Conservation (phyloP, 2,888 invertebrate genomes). For the Lasioglossum morio region DNA sequence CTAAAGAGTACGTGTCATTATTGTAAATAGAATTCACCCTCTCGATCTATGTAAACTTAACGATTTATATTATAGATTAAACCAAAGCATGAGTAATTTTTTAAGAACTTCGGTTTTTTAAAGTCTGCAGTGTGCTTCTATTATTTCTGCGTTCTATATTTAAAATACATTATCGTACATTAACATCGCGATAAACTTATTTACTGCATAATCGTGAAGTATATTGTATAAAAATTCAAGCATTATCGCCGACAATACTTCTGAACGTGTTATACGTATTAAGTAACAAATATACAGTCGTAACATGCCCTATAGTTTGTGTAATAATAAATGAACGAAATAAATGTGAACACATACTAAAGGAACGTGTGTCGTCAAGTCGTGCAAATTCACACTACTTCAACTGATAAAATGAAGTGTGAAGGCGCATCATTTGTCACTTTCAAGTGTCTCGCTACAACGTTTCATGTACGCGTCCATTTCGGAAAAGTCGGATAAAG, state of each 20-base stretch:
- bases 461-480: constrained; percentile 92
- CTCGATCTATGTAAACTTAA: constrained; percentile 9
- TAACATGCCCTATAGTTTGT: constrained; percentile 12
- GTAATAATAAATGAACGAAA: constrained; percentile 15
- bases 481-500: constrained; percentile 92
- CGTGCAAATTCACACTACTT: constrained; percentile 8
- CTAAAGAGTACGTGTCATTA: constrained; percentile 35
- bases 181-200: constrained; percentile 58
- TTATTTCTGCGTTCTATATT: constrained; percentile 32
- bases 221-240: constrained; percentile 29
- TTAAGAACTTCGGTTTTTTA: background rate
- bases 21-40: constrained; percentile 45
- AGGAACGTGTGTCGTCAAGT: constrained; percentile 26
- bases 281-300: constrained; percentile 26
- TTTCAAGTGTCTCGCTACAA: constrained; percentile 80
- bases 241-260: constrained; percentile 12
- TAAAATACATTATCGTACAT: constrained; percentile 54
- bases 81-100: constrained; percentile 18
- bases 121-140: constrained; percentile 11
- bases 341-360: constrained; percentile 30
- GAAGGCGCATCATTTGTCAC: constrained; percentile 67
- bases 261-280: constrained; percentile 2
- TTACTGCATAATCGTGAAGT: constrained; percentile 61
- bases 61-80: constrained; percentile 34
- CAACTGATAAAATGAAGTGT: constrained; percentile 1